These are phyloP conservation scores for Liposcelis brunnea DNA, from an alignment of 2,888 invertebrate species.

Conservation along the genomic window DNA sequence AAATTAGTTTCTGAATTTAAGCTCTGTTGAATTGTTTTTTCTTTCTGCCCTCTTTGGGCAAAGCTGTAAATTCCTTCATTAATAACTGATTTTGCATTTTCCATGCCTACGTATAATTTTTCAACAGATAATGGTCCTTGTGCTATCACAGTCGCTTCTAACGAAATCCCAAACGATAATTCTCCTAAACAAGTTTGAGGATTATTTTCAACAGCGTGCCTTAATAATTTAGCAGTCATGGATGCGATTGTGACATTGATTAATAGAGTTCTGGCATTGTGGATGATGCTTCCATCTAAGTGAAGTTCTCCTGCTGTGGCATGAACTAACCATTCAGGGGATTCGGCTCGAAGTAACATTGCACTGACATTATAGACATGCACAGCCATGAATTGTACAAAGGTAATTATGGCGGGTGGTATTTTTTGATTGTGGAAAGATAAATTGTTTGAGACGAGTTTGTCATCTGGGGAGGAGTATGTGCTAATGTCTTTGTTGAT, in stretches of 20 bases:
- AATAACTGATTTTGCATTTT: slow-evolving; percentile 30
- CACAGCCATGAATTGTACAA: slow-evolving; percentile 72
- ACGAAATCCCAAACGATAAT: slow-evolving; percentile 49
- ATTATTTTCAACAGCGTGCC: slow-evolving; percentile 27
- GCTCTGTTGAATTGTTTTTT: background rate
- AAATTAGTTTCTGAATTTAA: background rate
- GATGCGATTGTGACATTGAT: slow-evolving; percentile 51
- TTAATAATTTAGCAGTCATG: slow-evolving; percentile 40
- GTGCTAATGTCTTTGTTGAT: slow-evolving; percentile 49
- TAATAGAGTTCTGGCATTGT: slow-evolving; percentile 47
- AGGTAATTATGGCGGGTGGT: slow-evolving; percentile 60
- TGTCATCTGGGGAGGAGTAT: slow-evolving; percentile 18
- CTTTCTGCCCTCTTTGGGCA: slow-evolving; percentile 24
- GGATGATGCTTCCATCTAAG: slow-evolving; percentile 50
- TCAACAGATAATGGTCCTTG: slow-evolving; percentile 74
- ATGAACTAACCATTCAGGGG: slow-evolving; percentile 51
- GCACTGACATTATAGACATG: slow-evolving; percentile 57
- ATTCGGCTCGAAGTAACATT: slow-evolving; percentile 41
- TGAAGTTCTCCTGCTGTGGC: slow-evolving; percentile 51
- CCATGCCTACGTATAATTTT: slow-evolving; percentile 29
- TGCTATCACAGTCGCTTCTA: slow-evolving; percentile 62
- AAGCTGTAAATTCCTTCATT: slow-evolving; percentile 33
- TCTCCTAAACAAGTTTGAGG: slow-evolving; percentile 48
- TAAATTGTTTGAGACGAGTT: slow-evolving; percentile 19
- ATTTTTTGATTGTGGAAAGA: slow-evolving; percentile 38